A percentile compares a stretch with the other conserved stretches of the same genome.
Conservation (phyloP, 2,888 invertebrate genomes). For the Volucella bombylans region DNA sequence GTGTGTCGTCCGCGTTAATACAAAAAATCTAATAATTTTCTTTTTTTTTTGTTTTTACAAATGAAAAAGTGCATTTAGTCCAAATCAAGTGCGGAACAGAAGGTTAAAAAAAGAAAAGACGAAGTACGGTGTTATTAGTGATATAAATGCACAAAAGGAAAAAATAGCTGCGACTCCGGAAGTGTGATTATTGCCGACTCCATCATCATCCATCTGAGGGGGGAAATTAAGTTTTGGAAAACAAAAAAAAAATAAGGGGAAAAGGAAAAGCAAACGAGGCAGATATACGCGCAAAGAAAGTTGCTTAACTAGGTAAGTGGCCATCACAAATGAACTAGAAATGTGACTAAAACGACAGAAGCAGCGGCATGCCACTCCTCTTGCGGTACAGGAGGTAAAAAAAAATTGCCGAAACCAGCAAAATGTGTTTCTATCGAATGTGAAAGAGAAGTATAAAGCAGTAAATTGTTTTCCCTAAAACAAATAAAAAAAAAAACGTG, state of each 20-base stretch:
- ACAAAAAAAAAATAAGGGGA: conserved; percentile 12
- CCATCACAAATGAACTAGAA: conserved; percentile 61
- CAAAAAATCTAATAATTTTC: conserved; percentile 30
- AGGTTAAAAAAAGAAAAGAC: neutral
- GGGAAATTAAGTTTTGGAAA: conserved; percentile 16
- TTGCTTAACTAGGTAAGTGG: conserved; percentile 73
- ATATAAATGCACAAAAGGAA: conserved; percentile 69
- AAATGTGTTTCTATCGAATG: conserved; percentile 2
- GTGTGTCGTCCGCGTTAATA: conserved; percentile 36
- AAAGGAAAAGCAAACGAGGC: conserved; percentile 40
- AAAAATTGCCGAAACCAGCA: conserved; percentile 34
- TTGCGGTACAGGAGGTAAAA: conserved; percentile 51
- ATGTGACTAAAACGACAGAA: conserved; percentile 47
- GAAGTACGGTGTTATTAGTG: conserved; percentile 53
- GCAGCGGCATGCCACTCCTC: conserved; percentile 38
- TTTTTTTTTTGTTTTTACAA: conserved; percentile 36
- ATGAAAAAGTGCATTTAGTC: conserved; percentile 40
- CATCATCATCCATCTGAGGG: conserved; percentile 12
- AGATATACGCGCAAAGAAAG: conserved; percentile 69
- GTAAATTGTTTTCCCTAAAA: no score
- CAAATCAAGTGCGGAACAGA: neutral
- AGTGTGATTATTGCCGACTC: conserved; percentile 62
- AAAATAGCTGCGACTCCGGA: conserved; percentile 66
- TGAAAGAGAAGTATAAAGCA: no score
- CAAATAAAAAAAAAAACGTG: no score